Evolutionary conservation across 2,888 invertebrate genomes (phyloP).

Genomic region (Cerastis rubricosa): DNA sequence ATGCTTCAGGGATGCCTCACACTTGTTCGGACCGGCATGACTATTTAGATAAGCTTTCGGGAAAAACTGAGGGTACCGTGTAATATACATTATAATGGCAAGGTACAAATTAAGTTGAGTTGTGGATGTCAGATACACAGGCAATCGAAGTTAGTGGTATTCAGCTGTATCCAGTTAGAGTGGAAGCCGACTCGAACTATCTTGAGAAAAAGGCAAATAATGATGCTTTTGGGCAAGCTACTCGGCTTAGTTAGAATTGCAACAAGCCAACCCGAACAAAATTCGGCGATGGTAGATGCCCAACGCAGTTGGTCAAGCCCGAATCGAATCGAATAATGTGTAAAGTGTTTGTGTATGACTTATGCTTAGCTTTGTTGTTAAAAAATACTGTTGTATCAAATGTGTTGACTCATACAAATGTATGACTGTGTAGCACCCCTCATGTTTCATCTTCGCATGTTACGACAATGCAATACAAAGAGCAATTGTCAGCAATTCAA

Average conservation of each 20-base stretch:
- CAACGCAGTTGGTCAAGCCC: background rate
- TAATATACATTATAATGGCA: background rate
- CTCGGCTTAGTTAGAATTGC: background rate
- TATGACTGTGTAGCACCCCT: background rate
- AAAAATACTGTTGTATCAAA: background rate
- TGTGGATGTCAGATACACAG: background rate
- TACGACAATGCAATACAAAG: conserved; percentile 23
- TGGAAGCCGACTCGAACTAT: background rate
- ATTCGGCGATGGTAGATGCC: background rate
- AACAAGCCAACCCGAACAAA: background rate
- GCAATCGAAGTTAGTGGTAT: background rate
- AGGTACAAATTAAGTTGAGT: background rate
- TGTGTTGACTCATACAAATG: background rate
- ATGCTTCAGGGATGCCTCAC: conserved; percentile 13
- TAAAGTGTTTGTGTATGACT: background rate
- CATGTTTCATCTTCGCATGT: conserved; percentile 33
- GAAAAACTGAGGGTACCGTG: background rate
- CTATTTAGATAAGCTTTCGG: background rate
- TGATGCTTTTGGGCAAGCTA: background rate
- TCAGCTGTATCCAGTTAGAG: background rate
- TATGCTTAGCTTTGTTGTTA: background rate
- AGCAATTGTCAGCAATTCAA: conserved; percentile 18
- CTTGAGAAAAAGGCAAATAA: background rate
- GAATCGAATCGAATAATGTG: background rate
- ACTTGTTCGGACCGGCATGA: background rate